Base-by-base conservation (phyloP, 2,113 vertebrate species). In the Eulacestoma nigropectus region DNA sequence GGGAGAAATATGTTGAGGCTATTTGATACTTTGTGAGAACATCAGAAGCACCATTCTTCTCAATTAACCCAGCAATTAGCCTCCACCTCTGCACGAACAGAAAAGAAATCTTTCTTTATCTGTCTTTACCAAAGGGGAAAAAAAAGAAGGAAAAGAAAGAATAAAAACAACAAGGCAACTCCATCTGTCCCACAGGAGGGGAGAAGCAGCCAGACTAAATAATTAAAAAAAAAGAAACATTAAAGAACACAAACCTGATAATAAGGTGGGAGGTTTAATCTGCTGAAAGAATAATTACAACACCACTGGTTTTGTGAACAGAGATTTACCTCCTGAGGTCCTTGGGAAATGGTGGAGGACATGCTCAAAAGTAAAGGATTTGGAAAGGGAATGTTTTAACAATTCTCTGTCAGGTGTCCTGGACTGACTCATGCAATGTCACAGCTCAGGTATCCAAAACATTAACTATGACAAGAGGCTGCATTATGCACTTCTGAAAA, bases 11-110 rank as follows among this genome's bases (percentile, higher is more conserved):
- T 97, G 96, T 76, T 96, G 90, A 95, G 95, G 96, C 87, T 97
- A 96, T 97, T 91, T 95, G 87, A 97, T 95, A 91, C 96, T 97
- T 97, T 91, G 93, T 94, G 94, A 87, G 86, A 91, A 96, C 90
- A 96, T 97, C 96, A 97, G 97, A 98, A 97, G 93, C 68, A 92
- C 85, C 93, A 98, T 97, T 97, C 93, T 97, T 96, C 96, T 97
- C 96, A 97, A 97, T 98, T 96, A 97, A 96, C 96, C 91, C 87
- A 93, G 95, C 95, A 97, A 98, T 97, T 97, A 96, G 90, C 93
- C 95, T 96, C 92, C 91, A 97, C 89, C 94, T 96, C 75, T 70
- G 92, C 80, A 87, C 1, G 1, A 80, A 81, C 22, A 25, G 89
- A 94, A 94, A 97, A 94, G 87, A 95, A 93, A 87, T 78, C 56